These are phyloP conservation scores for Lampropteryx suffumata DNA, from an alignment of 2,888 invertebrate genomes.

Conservation along the genomic window DNA sequence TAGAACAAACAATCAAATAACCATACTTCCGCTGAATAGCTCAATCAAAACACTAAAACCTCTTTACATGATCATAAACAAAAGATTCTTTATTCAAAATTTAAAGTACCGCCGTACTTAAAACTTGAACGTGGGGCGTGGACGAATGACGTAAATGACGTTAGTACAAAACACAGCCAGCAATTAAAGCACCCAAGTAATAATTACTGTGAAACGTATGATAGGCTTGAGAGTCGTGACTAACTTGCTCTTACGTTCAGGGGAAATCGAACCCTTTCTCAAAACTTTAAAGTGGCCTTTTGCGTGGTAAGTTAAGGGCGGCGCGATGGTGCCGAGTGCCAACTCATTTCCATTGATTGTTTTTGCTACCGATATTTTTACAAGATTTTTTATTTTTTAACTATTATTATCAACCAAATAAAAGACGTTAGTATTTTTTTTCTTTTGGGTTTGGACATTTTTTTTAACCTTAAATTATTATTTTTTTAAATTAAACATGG, in stretches of 20 bases:
- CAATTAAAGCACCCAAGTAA: constrained; percentile 68
- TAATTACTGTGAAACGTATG: constrained; percentile 59
- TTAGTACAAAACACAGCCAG: constrained; percentile 64
- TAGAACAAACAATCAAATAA: constrained; percentile 43
- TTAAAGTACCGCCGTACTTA: constrained; percentile 36
- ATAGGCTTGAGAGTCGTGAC: constrained; percentile 37
- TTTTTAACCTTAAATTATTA: too few relatives aligned
- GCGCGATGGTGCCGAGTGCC: constrained; percentile 11
- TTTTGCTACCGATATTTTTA: constrained; percentile 32
- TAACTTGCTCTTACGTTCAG: constrained; percentile 17
- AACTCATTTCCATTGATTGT: constrained; percentile 20
- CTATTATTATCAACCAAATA: too few relatives aligned
- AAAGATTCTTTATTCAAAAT: constrained; percentile 62
- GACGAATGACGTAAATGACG: constrained; percentile 65
- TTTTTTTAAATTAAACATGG: too few relatives aligned
- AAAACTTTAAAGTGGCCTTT: not conserved
- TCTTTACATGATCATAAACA: constrained; percentile 72
- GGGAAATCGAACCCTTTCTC: constrained; percentile 2
- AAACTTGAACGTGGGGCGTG: constrained; percentile 62
- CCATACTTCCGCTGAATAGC: constrained; percentile 68
- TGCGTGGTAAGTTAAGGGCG: not conserved
- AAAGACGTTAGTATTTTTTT: too few relatives aligned
- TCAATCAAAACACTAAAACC: constrained; percentile 65
- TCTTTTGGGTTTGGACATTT: too few relatives aligned
- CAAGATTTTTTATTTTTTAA: constrained; percentile 12